These are phyloP conservation scores for Brienomyrus brachyistius DNA, from an alignment of 2,113 vertebrate genomes.

Conservation along the genomic window DNA sequence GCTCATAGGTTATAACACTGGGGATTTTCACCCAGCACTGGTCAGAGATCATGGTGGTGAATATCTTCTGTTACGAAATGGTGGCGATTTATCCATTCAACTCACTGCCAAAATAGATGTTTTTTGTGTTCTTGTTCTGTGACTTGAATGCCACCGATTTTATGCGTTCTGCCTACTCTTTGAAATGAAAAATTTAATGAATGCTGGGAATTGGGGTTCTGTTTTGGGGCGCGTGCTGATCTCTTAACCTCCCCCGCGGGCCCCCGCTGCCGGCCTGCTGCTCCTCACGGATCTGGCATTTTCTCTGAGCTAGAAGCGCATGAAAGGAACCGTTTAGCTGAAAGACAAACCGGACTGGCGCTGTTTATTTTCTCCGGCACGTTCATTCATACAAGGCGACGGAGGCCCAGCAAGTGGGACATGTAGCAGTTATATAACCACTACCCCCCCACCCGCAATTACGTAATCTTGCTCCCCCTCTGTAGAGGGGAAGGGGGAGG, in stretches of 20 bases:
- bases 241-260: neutral
- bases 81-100: neutral
- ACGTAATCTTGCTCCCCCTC: conserved; percentile 14
- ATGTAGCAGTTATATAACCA: conserved; percentile 15
- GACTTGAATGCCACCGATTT: neutral
- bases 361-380: neutral
- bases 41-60: neutral
- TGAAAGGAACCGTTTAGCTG: neutral
- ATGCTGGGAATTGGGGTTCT: neutral
- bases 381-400: conserved; percentile 7
- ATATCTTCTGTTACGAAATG: neutral
- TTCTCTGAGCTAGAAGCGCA: neutral
- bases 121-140: neutral
- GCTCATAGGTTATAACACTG: neutral
- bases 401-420: neutral
- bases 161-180: neutral
- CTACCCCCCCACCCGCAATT: neutral
- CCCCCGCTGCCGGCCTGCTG: neutral
- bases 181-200: neutral
- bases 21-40: neutral
- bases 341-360: neutral
- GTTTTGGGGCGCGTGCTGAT: neutral
- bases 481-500: neutral
- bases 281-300: neutral
- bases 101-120: neutral